Base-by-base conservation (phyloP, 2,888 invertebrate genomes). In the Limnephilus rhombicus region DNA sequence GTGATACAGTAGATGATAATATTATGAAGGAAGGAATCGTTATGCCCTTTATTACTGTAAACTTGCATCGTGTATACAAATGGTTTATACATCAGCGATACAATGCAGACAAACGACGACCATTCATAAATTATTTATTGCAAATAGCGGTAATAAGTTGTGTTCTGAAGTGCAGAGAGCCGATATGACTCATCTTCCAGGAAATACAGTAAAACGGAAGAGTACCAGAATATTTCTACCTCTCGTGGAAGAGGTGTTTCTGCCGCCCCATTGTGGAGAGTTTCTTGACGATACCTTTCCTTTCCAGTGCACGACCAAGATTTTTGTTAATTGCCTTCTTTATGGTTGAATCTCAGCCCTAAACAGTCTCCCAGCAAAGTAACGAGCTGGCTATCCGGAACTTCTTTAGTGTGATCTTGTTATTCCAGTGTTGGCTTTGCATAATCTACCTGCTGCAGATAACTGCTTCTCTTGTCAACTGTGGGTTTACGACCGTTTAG, bases 111-210 rank as follows among this genome's bases (percentile, higher is more conserved):
- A 82, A 82, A 85, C 41, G 24, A 29, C 37, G 86, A 86, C 86
- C 86, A 49, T 86, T 86, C 86, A 45, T 45, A 68, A 68, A 86
- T 86, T 86, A 86, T 86, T 86, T 86, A 86, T 86, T 45, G 86
- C 86, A 29, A 86, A 86, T 86, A 86, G 86, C 86, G 86, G 86
- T 89, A 89, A 89, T 89, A 89, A 80, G 80, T 90, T 34, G 49
- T 68, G 12, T 34, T 45, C 37, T 89, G 41, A 31, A 90, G 85
- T 90, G 68, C 83, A 68, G 82, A 81, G 41, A 37, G 85, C 68
- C 85, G 12, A 34, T 29, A 18, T 90, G 90, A 90, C 82, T 90
- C 90, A 90, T 90, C 90, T 90, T 90, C 90, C 90, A 24, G 68
- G 90, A 90, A 90, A 68, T 90, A 45, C 85, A 37, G 9, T 68